Conservation (phyloP, 2,113 vertebrate genomes). For the Scophthalmus maximus region DNA sequence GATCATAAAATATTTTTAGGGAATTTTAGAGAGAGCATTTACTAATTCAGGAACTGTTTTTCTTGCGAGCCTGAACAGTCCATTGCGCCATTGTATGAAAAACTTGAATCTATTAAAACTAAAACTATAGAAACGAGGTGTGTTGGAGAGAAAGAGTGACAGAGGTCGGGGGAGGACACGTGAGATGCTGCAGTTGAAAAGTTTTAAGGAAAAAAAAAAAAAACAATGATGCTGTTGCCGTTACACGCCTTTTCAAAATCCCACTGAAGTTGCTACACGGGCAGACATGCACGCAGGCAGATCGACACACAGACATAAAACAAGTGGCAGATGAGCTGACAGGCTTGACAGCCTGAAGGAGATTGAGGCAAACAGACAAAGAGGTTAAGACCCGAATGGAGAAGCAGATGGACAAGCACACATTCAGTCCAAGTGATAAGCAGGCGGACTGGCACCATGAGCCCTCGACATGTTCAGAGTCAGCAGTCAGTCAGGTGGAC, state of each 20-base stretch:
- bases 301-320: slow-evolving; percentile 32
- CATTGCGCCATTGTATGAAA: no score
- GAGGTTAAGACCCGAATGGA: slow-evolving; percentile 41
- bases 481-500: slow-evolving; percentile 11
- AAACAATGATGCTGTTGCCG: no score
- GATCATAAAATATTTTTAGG: no score
- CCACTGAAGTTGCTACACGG: slow-evolving; percentile 36
- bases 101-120: no score
- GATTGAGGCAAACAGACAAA: slow-evolving; percentile 37
- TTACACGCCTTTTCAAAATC: no score
- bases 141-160: background rate
- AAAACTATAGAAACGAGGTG: background rate
- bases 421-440: slow-evolving; percentile 15
- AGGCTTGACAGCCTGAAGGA: slow-evolving; percentile 32
- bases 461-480: slow-evolving; percentile 2
- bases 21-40: no score
- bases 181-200: background rate
- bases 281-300: slow-evolving; percentile 10
- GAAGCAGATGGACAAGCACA: slow-evolving; percentile 44
- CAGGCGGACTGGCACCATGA: slow-evolving; percentile 25
- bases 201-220: slow-evolving; percentile 10
- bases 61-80: no score
- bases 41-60: no score
- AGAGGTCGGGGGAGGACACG: background rate
- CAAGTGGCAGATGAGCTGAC: slow-evolving; percentile 23